Percentiles rank a stretch among this genome's conserved stretches.
These are phyloP conservation scores for Sericinus montela DNA, from an alignment of 2,888 invertebrate genomes.

Conservation along the genomic window DNA sequence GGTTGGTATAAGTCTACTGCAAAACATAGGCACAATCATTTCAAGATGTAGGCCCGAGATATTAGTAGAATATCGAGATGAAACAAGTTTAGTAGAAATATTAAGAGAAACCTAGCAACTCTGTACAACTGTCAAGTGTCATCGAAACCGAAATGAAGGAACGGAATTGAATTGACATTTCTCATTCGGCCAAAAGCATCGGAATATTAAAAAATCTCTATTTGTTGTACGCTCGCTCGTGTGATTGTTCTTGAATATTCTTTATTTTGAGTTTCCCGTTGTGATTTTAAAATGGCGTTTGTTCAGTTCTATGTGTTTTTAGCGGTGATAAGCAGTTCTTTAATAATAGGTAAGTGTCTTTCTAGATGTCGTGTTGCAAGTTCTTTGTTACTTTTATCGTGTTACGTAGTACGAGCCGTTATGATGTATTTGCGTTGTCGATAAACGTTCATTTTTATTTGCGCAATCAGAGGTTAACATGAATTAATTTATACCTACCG, in stretches of 20 bases:
- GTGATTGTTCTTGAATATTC: slow-evolving; percentile 32
- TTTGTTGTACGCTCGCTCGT: slow-evolving; percentile 46
- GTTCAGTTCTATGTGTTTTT: slow-evolving; percentile 50
- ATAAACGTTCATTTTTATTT: slow-evolving; percentile 30
- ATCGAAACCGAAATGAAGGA: slow-evolving; percentile 14
- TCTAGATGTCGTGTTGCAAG: slow-evolving; percentile 35
- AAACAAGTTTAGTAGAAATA: too few relatives aligned
- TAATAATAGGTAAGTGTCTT: slow-evolving; percentile 56
- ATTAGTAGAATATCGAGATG: too few relatives aligned
- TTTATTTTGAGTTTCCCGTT: slow-evolving; percentile 7
- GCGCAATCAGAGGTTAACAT: slow-evolving; percentile 36
- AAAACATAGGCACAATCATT: too few relatives aligned
- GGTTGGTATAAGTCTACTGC: too few relatives aligned
- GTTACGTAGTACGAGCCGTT: slow-evolving; percentile 23
- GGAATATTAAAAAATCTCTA: slow-evolving; percentile 41
- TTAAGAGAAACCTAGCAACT: slow-evolving; percentile 35
- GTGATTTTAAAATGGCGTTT: slow-evolving; percentile 44
- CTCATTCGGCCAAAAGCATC: slow-evolving; percentile 31
- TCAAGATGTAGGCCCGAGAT: too few relatives aligned
- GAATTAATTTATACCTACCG: slow-evolving; percentile 10
- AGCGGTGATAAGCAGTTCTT: slow-evolving; percentile 51
- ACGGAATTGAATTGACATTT: slow-evolving; percentile 34
- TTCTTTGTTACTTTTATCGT: slow-evolving; percentile 39
- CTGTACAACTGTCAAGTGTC: slow-evolving; percentile 47
- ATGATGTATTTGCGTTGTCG: slow-evolving; percentile 20